Conservation (phyloP, 2,888 invertebrate species). For the Biston stratarius region DNA sequence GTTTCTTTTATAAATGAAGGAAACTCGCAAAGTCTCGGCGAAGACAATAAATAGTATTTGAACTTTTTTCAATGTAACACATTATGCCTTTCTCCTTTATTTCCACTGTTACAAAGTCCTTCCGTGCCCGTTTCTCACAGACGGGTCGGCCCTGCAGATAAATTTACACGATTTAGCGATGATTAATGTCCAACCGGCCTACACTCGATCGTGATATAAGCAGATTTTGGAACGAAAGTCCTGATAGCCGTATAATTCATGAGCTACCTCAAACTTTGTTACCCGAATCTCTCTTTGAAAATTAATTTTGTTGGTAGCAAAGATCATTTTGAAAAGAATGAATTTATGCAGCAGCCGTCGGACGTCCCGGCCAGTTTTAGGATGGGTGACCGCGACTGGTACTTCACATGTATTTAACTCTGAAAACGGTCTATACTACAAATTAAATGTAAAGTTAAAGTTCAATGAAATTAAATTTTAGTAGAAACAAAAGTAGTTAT, state of each 20-base stretch:
- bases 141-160: conserved; percentile 51
- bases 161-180: conserved; percentile 62
- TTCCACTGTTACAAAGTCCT: conserved; percentile 2
- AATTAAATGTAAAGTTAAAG: no score
- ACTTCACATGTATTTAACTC: no score
- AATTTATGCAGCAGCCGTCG: no score
- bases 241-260: conserved; percentile 31
- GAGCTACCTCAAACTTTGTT: conserved; percentile 22
- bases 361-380: no score
- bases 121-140: conserved; percentile 22
- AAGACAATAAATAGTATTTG: no score
- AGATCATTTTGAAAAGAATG: not conserved
- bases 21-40: no score
- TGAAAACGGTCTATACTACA: no score
- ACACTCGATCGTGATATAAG: conserved; percentile 45
- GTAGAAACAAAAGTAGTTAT: no score
- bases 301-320: conserved; percentile 18
- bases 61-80: not conserved
- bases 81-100: conserved; percentile 2
- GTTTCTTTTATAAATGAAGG: no score
- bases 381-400: no score
- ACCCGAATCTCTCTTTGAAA: conserved; percentile 12
- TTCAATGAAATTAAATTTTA: no score
- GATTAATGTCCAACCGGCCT: conserved; percentile 56
- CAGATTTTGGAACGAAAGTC: conserved; percentile 35